Evolutionary conservation across 1,140 invertebrate species (phyloP).

Genomic region (Zaprionus nigranus): DNA sequence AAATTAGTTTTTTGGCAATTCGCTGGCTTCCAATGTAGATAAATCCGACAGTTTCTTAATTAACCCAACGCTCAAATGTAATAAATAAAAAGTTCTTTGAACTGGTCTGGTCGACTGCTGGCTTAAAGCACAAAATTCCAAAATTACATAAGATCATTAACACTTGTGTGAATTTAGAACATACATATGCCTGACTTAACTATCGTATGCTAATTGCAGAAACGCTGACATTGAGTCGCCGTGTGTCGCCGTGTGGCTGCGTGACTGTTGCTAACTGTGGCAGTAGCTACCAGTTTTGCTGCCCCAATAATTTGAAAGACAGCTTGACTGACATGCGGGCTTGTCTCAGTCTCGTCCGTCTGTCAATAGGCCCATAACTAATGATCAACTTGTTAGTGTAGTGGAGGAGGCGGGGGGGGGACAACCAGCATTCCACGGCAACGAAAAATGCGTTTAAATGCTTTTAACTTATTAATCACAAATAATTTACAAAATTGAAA

Average conservation of each 20-base stretch:
- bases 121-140: constrained; percentile 28
- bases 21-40: constrained; percentile 59
- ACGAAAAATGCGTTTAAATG: constrained; percentile 59
- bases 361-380: constrained; percentile 58
- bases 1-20: constrained; percentile 56
- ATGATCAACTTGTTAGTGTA: constrained; percentile 51
- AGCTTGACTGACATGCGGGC: constrained; percentile 51
- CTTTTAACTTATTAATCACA: constrained; percentile 40
- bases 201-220: constrained; percentile 56
- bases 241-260: background rate
- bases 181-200: constrained; percentile 45
- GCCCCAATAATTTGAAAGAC: constrained; percentile 34
- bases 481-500: constrained; percentile 36
- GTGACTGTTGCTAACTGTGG: background rate
- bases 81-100: constrained; percentile 56
- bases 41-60: constrained; percentile 59
- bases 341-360: constrained; percentile 49
- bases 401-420: too few relatives aligned
- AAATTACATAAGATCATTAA: constrained; percentile 55
- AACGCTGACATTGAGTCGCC: constrained; percentile 54
- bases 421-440: constrained; percentile 24
- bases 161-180: constrained; percentile 66
- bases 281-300: constrained; percentile 50
- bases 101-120: constrained; percentile 27
- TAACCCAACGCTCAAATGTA: constrained; percentile 34